A percentile compares a stretch with the other conserved stretches of the same genome.
These are phyloP conservation scores for Heteromurus nitidus DNA, from an alignment of 2,888 invertebrate species.

Conservation along the genomic window DNA sequence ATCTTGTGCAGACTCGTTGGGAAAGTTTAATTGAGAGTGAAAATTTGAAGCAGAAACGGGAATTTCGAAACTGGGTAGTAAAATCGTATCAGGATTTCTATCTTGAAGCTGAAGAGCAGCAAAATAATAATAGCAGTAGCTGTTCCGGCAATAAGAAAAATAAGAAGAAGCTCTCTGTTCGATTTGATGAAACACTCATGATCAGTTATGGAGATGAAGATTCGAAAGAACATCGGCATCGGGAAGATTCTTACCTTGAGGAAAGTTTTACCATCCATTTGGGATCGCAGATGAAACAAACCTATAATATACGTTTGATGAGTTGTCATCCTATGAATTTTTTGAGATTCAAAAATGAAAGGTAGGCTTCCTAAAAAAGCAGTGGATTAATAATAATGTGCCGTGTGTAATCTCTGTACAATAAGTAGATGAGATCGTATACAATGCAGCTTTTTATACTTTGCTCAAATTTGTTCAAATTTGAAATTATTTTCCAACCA, in stretches of 20 bases:
- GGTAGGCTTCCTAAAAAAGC: slow-evolving; percentile 54
- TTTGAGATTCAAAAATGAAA: slow-evolving; percentile 73
- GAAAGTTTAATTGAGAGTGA: slow-evolving; percentile 86
- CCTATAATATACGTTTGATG: slow-evolving; percentile 96
- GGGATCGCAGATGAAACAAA: slow-evolving; percentile 98
- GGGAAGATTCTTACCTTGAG: slow-evolving; percentile 79
- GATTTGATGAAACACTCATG: slow-evolving; percentile 71
- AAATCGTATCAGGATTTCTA: slow-evolving; percentile 84
- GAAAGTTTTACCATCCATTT: slow-evolving; percentile 98
- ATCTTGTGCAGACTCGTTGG: slow-evolving; percentile 89
- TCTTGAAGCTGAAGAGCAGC: slow-evolving; percentile 76
- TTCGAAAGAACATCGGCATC: slow-evolving; percentile 73
- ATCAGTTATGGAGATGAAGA: slow-evolving; percentile 75
- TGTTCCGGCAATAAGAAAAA: slow-evolving; percentile 55
- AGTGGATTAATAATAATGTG: no score
- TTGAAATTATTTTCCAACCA: slow-evolving; percentile 22
- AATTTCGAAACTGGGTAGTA: slow-evolving; percentile 93
- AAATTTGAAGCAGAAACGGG: slow-evolving; percentile 88
- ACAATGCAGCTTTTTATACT: no score
- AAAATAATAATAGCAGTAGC: slow-evolving; percentile 12
- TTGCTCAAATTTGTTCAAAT: no score
- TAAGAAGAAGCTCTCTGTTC: slow-evolving; percentile 72
- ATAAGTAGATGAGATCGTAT: no score
- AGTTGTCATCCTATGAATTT: slow-evolving; percentile 90
- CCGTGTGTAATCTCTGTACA: no score